Conservation (phyloP, 2,888 invertebrate species). For the Eilema griseolum region DNA sequence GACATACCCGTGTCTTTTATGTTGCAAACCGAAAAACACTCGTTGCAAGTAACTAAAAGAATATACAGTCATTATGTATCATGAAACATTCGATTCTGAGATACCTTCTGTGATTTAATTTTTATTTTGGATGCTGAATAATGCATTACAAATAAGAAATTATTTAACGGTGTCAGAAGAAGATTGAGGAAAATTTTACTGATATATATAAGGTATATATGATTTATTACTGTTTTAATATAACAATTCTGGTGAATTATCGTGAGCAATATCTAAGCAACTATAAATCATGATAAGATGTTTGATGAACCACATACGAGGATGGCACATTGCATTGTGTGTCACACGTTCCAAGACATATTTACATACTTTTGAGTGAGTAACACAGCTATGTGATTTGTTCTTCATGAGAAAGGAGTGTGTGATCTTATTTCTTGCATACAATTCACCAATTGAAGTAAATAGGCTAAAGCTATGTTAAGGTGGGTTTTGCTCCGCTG, state of each 20-base stretch:
- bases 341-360: constrained; percentile 40
- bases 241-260: constrained; percentile 42
- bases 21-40: no score
- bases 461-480: neutral
- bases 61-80: neutral
- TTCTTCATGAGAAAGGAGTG: neutral
- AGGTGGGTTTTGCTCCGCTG: no score
- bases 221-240: constrained; percentile 28
- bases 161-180: neutral
- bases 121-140: neutral
- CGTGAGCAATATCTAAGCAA: constrained; percentile 27
- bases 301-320: constrained; percentile 22
- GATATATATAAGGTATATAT: neutral
- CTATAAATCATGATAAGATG: constrained; percentile 50
- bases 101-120: neutral
- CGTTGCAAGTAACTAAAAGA: no score
- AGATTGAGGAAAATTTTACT: constrained; percentile 13
- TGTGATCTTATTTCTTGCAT: neutral
- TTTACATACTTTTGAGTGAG: constrained; percentile 21
- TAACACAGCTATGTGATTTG: neutral
- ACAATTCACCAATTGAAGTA: neutral
- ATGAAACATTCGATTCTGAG: neutral
- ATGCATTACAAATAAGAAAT: neutral
- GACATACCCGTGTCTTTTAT: no score
- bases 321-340: constrained; percentile 39